These are phyloP conservation scores for Drosophila leontia DNA, from an alignment of 1,140 invertebrate genomes.

Conservation along the genomic window DNA sequence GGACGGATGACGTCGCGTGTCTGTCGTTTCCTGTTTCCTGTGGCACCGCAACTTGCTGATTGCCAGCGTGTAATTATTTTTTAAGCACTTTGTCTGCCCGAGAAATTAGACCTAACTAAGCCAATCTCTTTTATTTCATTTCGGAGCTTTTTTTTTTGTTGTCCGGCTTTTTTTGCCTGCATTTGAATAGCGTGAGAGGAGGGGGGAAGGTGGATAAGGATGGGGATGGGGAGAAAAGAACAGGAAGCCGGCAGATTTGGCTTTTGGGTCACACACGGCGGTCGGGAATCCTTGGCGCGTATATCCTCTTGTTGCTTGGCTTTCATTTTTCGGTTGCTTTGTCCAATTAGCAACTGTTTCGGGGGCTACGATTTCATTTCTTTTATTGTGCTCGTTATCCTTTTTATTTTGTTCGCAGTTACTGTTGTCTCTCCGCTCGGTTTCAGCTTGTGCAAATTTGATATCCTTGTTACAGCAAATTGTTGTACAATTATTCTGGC, in stretches of 20 bases:
- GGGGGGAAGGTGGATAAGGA: neutral
- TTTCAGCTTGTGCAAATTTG: constrained; percentile 73
- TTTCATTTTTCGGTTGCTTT: constrained; percentile 77
- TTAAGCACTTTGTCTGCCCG: constrained; percentile 78
- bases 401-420: constrained; percentile 65
- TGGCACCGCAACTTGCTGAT: constrained; percentile 62
- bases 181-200: constrained; percentile 64
- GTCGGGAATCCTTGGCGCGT: constrained; percentile 43
- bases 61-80: constrained; percentile 82
- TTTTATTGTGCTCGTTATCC: constrained; percentile 84
- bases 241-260: constrained; percentile 20
- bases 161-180: neutral
- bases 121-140: constrained; percentile 59
- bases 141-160: constrained; percentile 1
- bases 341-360: constrained; percentile 83
- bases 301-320: constrained; percentile 60
- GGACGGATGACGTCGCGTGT: constrained; percentile 71
- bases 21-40: constrained; percentile 75
- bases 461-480: constrained; percentile 83
- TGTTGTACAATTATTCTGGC: constrained; percentile 78
- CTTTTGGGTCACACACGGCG: constrained; percentile 49
- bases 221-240: neutral
- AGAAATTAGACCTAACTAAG: constrained; percentile 80
- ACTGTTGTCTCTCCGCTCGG: constrained; percentile 20
- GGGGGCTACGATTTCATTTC: constrained; percentile 81